phyloP scores from a whole-genome alignment of 1,140 invertebrate genomes.

The Hermetia illucens region DNA sequence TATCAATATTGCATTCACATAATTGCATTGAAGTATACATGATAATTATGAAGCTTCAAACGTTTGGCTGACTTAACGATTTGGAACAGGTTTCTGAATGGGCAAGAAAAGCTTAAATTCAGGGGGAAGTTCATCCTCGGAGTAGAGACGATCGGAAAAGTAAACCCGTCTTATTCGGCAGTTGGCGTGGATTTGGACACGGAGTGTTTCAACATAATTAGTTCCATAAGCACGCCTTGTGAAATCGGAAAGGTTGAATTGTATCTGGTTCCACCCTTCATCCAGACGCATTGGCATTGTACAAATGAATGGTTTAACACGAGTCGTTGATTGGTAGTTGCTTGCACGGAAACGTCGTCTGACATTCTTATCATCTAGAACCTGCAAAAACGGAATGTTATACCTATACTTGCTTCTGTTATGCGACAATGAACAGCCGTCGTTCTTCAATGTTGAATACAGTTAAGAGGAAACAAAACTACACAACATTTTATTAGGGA shows the following conservation, averaged over 20 bases:
- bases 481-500: too few species aligned
- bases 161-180: conserved; percentile 96
- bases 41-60: too few species aligned
- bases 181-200: conserved; percentile 98
- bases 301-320: conserved; percentile 97
- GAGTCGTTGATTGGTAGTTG: conserved; percentile 95
- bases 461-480: too few species aligned
- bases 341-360: conserved; percentile 88
- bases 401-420: too few species aligned
- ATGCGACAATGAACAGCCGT: too few species aligned
- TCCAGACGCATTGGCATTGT: conserved; percentile 99
- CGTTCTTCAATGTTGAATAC: too few species aligned
- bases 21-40: too few species aligned
- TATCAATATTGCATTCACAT: too few species aligned
- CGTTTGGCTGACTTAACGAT: conserved; percentile 4
- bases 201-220: conserved; percentile 96
- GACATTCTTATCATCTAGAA: conserved; percentile 96
- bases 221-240: conserved; percentile 96
- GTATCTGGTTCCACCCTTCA: conserved; percentile 94
- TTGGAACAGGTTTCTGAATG: conserved; percentile 50
- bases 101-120: conserved; percentile 98
- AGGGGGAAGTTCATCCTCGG: conserved; percentile 97
- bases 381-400: too few species aligned
- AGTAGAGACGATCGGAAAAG: conserved; percentile 96
- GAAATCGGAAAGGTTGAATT: conserved; percentile 98